Conservation (phyloP, 1,140 invertebrate genomes). For the Heliconius hewitsoni region DNA sequence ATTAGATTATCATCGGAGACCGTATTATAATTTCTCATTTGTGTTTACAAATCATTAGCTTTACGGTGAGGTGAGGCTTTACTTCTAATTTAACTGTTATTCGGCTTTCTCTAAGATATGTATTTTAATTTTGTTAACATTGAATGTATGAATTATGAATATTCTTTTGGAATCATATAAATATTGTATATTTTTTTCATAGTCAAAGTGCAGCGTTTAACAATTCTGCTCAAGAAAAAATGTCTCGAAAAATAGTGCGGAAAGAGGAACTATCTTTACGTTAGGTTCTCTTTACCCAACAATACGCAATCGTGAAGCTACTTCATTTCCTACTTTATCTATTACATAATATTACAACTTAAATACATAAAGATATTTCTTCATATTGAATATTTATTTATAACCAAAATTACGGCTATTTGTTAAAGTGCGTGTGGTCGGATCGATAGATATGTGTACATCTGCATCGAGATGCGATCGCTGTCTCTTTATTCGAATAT, state of each 20-base stretch:
- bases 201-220: too few species aligned
- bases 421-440: not conserved
- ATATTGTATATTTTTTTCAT: too few species aligned
- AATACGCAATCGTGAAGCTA: not conserved
- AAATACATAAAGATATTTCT: too few species aligned
- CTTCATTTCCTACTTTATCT: not conserved
- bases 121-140: not conserved
- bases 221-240: too few species aligned
- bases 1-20: slow-evolving; percentile 37
- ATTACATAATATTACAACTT: not conserved
- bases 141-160: too few species aligned
- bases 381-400: not conserved
- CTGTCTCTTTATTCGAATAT: slow-evolving; percentile 38
- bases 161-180: too few species aligned
- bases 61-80: not conserved
- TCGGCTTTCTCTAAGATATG: not conserved
- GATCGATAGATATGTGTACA: slow-evolving; percentile 15
- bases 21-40: slow-evolving; percentile 33
- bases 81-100: not conserved
- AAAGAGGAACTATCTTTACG: too few species aligned
- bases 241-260: too few species aligned
- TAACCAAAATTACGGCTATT: not conserved
- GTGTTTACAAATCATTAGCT: slow-evolving; percentile 17
- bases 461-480: slow-evolving; percentile 15
- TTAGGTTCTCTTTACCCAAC: too few species aligned